These are phyloP conservation scores for Limnephilus marmoratus DNA, from an alignment of 2,888 invertebrate genomes.

Conservation along the genomic window DNA sequence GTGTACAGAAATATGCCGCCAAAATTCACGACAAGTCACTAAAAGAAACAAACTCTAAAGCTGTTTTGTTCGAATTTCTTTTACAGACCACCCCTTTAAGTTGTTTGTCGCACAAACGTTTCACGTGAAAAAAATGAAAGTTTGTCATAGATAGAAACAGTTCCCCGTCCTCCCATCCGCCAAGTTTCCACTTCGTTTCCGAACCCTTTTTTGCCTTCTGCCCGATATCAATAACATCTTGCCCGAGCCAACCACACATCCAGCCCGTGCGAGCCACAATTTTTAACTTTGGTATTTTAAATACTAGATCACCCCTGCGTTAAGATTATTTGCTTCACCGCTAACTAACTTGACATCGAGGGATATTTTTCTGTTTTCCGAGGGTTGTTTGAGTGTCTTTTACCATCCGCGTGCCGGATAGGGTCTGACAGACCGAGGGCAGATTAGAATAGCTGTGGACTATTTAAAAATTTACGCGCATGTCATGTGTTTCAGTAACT, in stretches of 20 bases:
- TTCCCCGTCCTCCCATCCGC: conserved; percentile 6
- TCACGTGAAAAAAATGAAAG: conserved; percentile 11
- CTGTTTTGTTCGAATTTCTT: background rate
- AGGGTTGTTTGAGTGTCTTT: too few species aligned
- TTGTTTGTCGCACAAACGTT: conserved; percentile 15
- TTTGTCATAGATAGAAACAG: conserved; percentile 6
- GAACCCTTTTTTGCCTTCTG: background rate
- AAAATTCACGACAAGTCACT: background rate
- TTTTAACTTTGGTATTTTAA: background rate
- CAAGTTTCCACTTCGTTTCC: conserved; percentile 39
- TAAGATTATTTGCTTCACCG: background rate
- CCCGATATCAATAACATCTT: background rate
- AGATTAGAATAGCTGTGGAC: too few species aligned
- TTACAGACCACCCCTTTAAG: background rate
- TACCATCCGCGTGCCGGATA: too few species aligned
- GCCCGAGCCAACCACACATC: background rate
- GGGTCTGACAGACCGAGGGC: too few species aligned
- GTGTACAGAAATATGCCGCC: background rate
- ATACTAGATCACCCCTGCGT: background rate
- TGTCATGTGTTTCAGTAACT: too few species aligned
- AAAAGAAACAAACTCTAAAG: background rate
- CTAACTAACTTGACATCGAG: background rate
- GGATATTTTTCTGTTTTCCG: too few species aligned
- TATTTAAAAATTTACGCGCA: too few species aligned
- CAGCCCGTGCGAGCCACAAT: background rate